Percentiles rank a stretch among this genome's conserved stretches.
These are phyloP conservation scores for Polymixis flavicincta DNA, from an alignment of 2,888 invertebrate species.

Conservation along the genomic window DNA sequence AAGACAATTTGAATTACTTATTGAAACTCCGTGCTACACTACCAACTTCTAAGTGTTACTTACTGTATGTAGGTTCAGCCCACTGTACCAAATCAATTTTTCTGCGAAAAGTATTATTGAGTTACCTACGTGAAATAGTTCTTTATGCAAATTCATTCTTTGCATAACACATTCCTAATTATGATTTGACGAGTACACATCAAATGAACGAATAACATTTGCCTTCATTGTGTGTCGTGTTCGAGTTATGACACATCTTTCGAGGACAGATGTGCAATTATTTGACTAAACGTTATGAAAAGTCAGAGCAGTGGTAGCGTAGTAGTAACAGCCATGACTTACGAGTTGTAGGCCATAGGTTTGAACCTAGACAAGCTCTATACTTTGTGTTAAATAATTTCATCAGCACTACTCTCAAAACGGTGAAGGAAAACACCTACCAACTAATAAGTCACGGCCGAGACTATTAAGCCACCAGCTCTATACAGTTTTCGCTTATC, in stretches of 20 bases:
- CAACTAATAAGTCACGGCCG: too few species aligned
- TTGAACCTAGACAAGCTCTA: too few species aligned
- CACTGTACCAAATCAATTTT: not conserved
- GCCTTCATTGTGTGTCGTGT: not conserved
- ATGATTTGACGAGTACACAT: not conserved
- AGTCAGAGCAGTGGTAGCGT: not conserved
- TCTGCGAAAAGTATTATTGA: conserved; percentile 11
- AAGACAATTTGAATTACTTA: too few species aligned
- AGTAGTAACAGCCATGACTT: too few species aligned
- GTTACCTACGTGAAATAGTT: conserved; percentile 12
- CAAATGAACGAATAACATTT: not conserved
- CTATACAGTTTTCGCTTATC: too few species aligned
- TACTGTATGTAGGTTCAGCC: not conserved
- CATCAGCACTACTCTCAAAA: too few species aligned
- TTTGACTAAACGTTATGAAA: conserved; percentile 1
- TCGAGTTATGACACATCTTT: not conserved
- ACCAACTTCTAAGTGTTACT: too few species aligned
- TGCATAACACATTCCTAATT: conserved; percentile 8
- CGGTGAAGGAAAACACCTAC: too few species aligned
- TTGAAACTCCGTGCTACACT: not conserved
- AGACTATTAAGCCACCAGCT: too few species aligned
- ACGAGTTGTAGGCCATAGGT: too few species aligned
- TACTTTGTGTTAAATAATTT: too few species aligned
- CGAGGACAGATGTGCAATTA: conserved; percentile 16
- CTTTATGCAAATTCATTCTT: conserved; percentile 26